Evolutionary conservation across 1,140 invertebrate species (phyloP), one percentile per base, ranked within the genome.

Genomic region (Sinonovacula constricta): DNA sequence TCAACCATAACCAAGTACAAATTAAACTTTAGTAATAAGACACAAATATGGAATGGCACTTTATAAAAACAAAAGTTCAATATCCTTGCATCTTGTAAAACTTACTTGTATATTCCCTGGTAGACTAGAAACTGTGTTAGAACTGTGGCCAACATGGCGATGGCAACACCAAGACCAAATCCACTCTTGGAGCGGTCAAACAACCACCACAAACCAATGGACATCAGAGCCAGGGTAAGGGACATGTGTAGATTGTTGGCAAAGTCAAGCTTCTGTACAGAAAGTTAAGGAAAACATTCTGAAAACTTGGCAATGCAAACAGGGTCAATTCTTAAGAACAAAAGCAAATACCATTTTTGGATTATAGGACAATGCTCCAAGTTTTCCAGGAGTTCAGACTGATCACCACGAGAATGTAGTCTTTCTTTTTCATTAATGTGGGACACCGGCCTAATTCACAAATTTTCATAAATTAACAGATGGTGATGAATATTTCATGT

Each of bases 241-340:
- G 90, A 90, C 34, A 92, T 84, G 81, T 92, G 91, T 49, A 91
- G 76, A 75, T 92, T 91, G 74, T 90, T 91, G 28, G 88, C 87
- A 88, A 91, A 92, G 60, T 91, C 90, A 36, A 92, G 88, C 89
- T 91, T 92, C 91, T 92, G 56, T 49, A 34, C 1, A 30, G 3
- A 54, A 7, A 59, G 83, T 89, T 81, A 89, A 90, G 84, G 86
- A 80, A 78, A 57, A 81, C 36, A 60, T 28, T 22, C 15, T 22
- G 33, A 26, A 87, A 91, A 91, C 90, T 90, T 91, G 92, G 92
- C 91, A 82, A 91, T 90, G 87, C 90, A 91, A 28, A 91, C 92
- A 82, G 92, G 91, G 74, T 92, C 92, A 65, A 92, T 92, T 33
- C 92, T 91, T 31, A 92, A 90, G 85, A 92, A 92, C 24, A 92